Evolutionary conservation across 2,888 invertebrate genomes (phyloP).

Genomic region (Drosophila yooni): DNA sequence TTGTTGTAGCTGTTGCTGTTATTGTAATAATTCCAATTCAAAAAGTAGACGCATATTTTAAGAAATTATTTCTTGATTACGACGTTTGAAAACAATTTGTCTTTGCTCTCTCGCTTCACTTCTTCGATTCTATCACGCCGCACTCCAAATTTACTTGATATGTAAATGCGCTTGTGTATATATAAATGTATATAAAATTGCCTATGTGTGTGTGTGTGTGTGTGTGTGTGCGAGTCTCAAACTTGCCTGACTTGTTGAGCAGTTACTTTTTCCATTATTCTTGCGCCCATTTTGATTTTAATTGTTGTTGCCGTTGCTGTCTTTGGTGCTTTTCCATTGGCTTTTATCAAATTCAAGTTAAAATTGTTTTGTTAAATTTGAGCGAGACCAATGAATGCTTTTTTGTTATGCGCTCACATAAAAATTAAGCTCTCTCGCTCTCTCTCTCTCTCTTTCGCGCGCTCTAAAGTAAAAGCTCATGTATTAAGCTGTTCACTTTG

Average conservation of each 20-base stretch:
- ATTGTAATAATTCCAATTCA: constrained; percentile 81
- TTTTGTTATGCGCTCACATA: constrained; percentile 24
- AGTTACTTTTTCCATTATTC: constrained; percentile 78
- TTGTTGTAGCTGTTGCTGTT: constrained; percentile 40
- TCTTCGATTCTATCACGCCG: constrained; percentile 47
- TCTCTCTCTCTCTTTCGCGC: neutral
- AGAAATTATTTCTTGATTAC: constrained; percentile 81
- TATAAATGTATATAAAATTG: constrained; percentile 20
- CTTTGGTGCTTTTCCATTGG: constrained; percentile 78
- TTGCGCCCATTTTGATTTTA: constrained; percentile 79
- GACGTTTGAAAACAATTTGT: constrained; percentile 82
- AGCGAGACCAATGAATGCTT: constrained; percentile 43
- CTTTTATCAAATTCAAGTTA: constrained; percentile 60
- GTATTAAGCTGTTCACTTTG: constrained; percentile 7
- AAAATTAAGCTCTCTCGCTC: constrained; percentile 12
- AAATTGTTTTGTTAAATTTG: constrained; percentile 52
- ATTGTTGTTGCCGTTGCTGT: constrained; percentile 40
- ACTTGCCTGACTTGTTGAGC: constrained; percentile 79
- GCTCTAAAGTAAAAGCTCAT: constrained; percentile 42
- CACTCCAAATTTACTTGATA: constrained; percentile 60
- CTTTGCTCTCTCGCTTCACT: constrained; percentile 81
- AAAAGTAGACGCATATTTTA: constrained; percentile 82
- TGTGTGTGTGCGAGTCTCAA: constrained; percentile 48
- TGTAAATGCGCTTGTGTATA: constrained; percentile 34
- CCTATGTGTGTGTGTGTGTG: neutral